A percentile compares a stretch with the other conserved stretches of the same genome.
These are phyloP conservation scores for Drosophila peninsularis DNA, from an alignment of 2,888 invertebrate species.

Conservation along the genomic window DNA sequence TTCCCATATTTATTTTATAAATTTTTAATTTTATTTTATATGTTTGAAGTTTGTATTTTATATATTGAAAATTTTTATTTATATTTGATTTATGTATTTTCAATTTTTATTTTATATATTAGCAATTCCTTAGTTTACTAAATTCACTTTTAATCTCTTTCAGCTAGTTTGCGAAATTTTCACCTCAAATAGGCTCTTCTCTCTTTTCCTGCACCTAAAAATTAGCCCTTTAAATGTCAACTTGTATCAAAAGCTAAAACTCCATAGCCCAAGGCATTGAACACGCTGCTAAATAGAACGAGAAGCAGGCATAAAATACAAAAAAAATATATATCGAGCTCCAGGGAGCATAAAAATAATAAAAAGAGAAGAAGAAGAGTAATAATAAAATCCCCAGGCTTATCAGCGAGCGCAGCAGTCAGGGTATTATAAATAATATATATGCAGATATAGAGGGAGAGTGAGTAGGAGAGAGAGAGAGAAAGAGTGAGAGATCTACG, in stretches of 20 bases:
- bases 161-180: no score
- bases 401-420: conserved; percentile 71
- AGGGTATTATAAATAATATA: conserved; percentile 52
- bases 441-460: conserved; percentile 16
- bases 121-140: no score
- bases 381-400: conserved; percentile 76
- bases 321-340: conserved; percentile 16
- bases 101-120: no score
- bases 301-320: conserved; percentile 30
- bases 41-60: no score
- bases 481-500: conserved; percentile 37
- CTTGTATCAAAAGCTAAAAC: conserved; percentile 40
- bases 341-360: conserved; percentile 38
- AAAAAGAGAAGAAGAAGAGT: conserved; percentile 43
- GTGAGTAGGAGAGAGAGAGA: conserved; percentile 1
- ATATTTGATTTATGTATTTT: no score
- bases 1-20: no score
- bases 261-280: conserved; percentile 46
- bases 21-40: no score
- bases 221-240: conserved; percentile 39
- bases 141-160: neutral
- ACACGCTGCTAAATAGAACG: conserved; percentile 35
- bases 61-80: no score
- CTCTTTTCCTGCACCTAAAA: conserved; percentile 1
- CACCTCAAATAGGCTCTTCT: neutral